Base-by-base conservation (phyloP, 1,140 invertebrate species). In the Eupeodes corollae region DNA sequence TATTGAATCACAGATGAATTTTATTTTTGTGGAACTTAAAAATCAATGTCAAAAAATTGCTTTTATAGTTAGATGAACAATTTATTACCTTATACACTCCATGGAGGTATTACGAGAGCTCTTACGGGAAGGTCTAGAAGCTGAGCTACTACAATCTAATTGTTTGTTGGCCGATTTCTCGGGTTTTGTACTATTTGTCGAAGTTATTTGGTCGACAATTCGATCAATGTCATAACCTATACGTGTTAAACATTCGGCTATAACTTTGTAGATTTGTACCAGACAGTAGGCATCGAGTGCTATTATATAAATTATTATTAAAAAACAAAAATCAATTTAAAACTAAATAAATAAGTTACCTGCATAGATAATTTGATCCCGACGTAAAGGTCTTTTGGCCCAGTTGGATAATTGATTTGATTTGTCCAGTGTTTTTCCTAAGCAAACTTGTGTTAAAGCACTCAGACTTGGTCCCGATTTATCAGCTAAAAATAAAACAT, bases 321-420 rank as follows among this genome's bases (percentile, higher is more conserved):
- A n/a, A 33, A 33, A 33, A 33, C 32, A 33, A 33, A 33, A 68
- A 48, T 13, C 51, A 56, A 44, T 16, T 13, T 8, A n/a, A n/a
- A n/a, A n/a, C n/a, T n/a, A n/a, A n/a, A n/a, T n/a, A 15, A 8
- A 21, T 48, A 44, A 53, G 48, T 54, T 57, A 82, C 80, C 79
- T 52, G 86, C 88, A 73, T 91, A 91, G 34, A 69, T 65, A 18
- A 87, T 75, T 69, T 91, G 88, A 49, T 76, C 74, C 32, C 75
- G 61, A 13, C 86, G 64, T 11, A 91, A 61, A 5, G 88, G 88
- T 53, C 88, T 68, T 55, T 76, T 75, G 49, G 87, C 81, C 88
- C 88, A 91, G 69, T 91, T 83, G 0, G 86, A 88, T 70, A 88
- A 86, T 56, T 90, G 87, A 63, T 91, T 84, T 3, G 73, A 73